Conservation (phyloP, 2,113 vertebrate species). For the Prinia subflava region DNA sequence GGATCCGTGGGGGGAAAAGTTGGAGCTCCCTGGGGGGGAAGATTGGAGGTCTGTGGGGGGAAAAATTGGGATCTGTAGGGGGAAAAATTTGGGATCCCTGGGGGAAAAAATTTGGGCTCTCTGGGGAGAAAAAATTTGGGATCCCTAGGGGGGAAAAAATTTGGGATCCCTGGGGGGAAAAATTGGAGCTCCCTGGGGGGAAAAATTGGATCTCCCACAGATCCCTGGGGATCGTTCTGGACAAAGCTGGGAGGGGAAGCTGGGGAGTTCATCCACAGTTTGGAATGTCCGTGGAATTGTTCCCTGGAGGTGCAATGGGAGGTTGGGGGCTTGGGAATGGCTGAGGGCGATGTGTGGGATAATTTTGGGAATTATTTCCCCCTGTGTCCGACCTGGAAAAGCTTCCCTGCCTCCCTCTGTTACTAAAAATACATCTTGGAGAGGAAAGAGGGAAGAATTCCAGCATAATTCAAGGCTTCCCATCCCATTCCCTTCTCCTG, state of each 20-base stretch:
- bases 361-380: not conserved
- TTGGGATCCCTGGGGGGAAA: not conserved
- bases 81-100: not conserved
- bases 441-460: not conserved
- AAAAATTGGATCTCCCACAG: too few relatives aligned
- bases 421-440: not conserved
- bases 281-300: not conserved
- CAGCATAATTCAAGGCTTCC: accelerated
- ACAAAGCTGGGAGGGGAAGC: not conserved
- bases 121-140: too few relatives aligned
- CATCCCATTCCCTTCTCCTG: not conserved
- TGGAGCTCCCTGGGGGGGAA: too few relatives aligned
- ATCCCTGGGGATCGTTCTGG: not conserved
- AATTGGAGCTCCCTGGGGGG: too few relatives aligned
- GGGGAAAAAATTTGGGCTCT: too few relatives aligned
- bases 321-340: not conserved
- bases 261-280: not conserved
- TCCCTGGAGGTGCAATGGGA: not conserved
- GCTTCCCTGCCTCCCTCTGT: not conserved
- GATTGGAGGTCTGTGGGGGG: too few relatives aligned
- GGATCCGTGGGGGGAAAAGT: not conserved
- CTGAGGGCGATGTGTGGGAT: not conserved
- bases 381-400: not conserved
- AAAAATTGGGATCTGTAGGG: not conserved
- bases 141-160: not conserved